Evolutionary conservation across 2,797 vertebrate genomes (phyloP).

Genomic region (Meriones psammophilus): DNA sequence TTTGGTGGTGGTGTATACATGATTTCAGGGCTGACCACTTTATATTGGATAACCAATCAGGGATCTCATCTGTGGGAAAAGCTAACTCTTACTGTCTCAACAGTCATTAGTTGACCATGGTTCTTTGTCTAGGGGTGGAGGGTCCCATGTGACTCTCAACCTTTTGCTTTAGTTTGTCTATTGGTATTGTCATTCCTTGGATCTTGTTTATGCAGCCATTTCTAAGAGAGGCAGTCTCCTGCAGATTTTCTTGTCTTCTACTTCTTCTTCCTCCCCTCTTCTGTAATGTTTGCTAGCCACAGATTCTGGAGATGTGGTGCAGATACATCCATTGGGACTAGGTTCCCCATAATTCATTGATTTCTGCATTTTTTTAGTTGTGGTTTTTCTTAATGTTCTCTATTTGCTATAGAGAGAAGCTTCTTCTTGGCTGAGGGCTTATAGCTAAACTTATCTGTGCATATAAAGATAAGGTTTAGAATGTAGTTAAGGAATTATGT

Average conservation of each 20-base stretch:
- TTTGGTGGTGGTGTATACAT: neutral
- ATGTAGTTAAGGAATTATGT: neutral
- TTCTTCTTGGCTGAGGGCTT: neutral
- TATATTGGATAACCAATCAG: neutral
- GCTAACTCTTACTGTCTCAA: neutral
- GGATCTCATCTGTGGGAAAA: neutral
- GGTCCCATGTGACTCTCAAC: too few species aligned
- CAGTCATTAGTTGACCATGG: neutral
- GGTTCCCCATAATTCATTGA: neutral
- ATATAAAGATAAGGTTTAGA: neutral
- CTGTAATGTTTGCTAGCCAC: neutral
- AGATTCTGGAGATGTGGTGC: neutral
- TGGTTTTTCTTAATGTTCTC: neutral
- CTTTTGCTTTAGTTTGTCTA: neutral
- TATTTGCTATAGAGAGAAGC: neutral
- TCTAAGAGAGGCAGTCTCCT: neutral
- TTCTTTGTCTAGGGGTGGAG: neutral
- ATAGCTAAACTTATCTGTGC: neutral
- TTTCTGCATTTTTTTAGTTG: neutral
- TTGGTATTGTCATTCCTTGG: neutral
- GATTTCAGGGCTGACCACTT: neutral
- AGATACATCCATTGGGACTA: neutral
- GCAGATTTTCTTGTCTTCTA: neutral
- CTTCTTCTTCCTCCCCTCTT: neutral
- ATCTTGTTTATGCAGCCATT: neutral